Base-by-base conservation (phyloP, 2,888 invertebrate species). In the Leucozona laternaria region DNA sequence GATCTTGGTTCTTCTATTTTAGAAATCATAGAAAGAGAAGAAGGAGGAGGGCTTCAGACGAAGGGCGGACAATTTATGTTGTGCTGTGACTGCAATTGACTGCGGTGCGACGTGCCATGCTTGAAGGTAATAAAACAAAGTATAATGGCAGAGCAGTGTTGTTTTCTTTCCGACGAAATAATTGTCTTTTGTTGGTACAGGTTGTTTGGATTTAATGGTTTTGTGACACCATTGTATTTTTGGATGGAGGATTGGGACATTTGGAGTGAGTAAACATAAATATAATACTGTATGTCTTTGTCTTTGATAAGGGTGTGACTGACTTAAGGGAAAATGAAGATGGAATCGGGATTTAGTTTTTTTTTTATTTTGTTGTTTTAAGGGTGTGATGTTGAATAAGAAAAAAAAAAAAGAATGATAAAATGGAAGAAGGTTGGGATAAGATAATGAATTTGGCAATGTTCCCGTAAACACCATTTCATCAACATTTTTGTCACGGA, bases 141-240 rank as follows among this genome's bases (percentile, higher is more conserved):
- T 55, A 55, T 55, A 71, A 79, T 79, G 37, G 55, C 55, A 34
- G 20, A 43, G 20, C 50, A 50, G 45, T 57, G 79, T 37, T 70
- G 48, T 71, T 64, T 79, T 66, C 50, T 48, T 71, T 71, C 22
- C 64, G 64, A 71, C 40, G 25, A 53, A 76, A 79, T 79, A 79
- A 84, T 79, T 76, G 84, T 76, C 75, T 79, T 76, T 71, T 84
- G 84, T 79, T 79, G 25, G 79, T 57, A 64, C 75, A 75, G 57
- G 79, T 71, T 79, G 60, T 48, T 43, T 57, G 68, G 68, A 55
- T 73, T 79, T 60, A 73, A 75, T 83, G 79, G 68, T 31, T 79
- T 57, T 64, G 66, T 66, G 82, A 79, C 79, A 83, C 68, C 48
- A 71, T 45, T 25, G 57, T 15, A 7, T 50, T 20, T 28, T 53